Evolutionary conservation across 2,797 vertebrate genomes (phyloP).

Genomic region (Eulemur albifrons): DNA sequence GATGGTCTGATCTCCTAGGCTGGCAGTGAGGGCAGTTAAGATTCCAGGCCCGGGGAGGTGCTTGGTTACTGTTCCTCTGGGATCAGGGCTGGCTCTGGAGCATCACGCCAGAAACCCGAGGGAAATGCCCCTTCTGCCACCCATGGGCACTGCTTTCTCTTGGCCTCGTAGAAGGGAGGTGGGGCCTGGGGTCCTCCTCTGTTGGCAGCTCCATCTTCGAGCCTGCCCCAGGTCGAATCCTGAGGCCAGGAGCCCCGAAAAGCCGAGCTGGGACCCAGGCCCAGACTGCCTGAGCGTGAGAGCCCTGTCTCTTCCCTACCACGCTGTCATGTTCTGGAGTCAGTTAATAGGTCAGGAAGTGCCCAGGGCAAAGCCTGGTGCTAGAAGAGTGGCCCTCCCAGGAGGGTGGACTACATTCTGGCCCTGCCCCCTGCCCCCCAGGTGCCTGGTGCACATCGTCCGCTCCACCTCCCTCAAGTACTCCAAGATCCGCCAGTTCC

Average conservation of each 20-base stretch:
- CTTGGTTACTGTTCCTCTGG: not conserved
- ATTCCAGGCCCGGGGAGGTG: not conserved
- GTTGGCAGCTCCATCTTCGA: not conserved
- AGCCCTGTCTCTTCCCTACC: not conserved
- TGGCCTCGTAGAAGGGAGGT: fast-evolving
- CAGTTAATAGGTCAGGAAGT: not conserved
- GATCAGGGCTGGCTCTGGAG: not conserved
- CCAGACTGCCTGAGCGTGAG: not conserved
- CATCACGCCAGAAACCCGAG: not conserved
- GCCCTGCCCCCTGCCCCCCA: conserved; percentile 67
- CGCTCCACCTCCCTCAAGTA: conserved; percentile 97
- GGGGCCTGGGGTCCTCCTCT: not conserved
- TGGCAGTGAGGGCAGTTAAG: not conserved
- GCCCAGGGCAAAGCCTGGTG: not conserved
- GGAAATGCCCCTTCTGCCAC: not conserved
- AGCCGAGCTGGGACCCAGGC: not conserved
- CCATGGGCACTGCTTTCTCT: not conserved
- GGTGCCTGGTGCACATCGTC: conserved; percentile 98
- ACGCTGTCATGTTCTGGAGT: not conserved
- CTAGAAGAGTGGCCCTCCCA: not conserved
- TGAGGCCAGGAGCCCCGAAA: not conserved
- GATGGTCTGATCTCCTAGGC: not conserved
- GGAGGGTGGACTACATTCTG: fast-evolving
- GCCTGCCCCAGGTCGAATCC: not conserved
- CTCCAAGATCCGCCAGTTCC: conserved; percentile 97